Base-by-base conservation (phyloP, 2,113 vertebrate genomes). In the Axis porcinus region DNA sequence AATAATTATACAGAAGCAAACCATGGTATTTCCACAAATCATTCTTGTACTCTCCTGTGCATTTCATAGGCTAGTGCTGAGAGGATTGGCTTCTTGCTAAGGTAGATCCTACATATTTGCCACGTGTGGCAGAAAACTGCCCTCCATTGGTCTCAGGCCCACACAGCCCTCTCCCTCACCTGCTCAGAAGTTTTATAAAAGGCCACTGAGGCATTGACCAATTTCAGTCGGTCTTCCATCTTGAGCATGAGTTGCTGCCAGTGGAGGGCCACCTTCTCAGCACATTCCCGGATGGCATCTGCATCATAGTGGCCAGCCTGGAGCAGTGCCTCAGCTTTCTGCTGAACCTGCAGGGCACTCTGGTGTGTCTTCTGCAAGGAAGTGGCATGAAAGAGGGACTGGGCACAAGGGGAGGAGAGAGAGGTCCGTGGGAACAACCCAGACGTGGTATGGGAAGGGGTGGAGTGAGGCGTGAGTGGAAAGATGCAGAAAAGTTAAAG, bases 191-290 rank as follows among this genome's bases (percentile, higher is more conserved):
- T 99, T 99, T 99, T 99, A 97, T 99, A 99, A 97, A 99, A 99
- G 96, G 99, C 99, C 97, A 99, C 99, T 0, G 99, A 99, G 25
- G 99, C 99, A 0, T 99, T 99, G 96, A 99, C 99, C 15, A 99
- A 99, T 98, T 99, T 99, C 28, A 99, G 99, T 9, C 99, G 99
- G 98, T 99, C 99, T 96, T 99, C 99, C 99, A 99, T 99, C 99
- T 99, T 99, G 93, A 99, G 98, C 99, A 99, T 99, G 97, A 99
- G 99, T 98, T 99, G 99, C 98, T 99, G 99, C 99, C 99, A 99
- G 97, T 99, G 99, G 67, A 99, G 97, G 1, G 99, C 99, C 98
- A 99, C 99, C 98, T 99, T 99, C 98, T 99, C 99, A 0, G 99
- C 99, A 70, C 99, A 99, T 87, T 99, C 98, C 12, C 99, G 98